A percentile compares a stretch with the other conserved stretches of the same genome.
These are phyloP conservation scores for Drosophila ananassae DNA, from an alignment of 1,140 invertebrate species.

Conservation along the genomic window DNA sequence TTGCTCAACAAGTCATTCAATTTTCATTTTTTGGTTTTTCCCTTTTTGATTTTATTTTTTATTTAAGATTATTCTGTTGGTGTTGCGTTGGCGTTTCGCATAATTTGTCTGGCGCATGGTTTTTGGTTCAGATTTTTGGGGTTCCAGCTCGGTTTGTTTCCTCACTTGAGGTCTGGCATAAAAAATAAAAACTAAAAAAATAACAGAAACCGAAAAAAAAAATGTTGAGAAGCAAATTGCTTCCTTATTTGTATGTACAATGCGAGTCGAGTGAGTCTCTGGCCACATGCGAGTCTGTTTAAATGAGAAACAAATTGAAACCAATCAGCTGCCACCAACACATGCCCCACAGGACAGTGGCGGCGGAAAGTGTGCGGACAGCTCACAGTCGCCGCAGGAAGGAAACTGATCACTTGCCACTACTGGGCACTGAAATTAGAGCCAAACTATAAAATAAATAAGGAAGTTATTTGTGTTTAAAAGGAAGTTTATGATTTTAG, in stretches of 20 bases:
- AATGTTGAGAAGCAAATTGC: slow-evolving; percentile 59
- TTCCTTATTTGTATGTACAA: slow-evolving; percentile 65
- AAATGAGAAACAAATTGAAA: slow-evolving; percentile 33
- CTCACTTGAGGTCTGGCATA: background rate
- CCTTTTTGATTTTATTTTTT: slow-evolving; percentile 5
- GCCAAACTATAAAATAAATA: background rate
- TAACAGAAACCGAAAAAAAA: background rate
- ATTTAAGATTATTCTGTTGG: slow-evolving; percentile 20
- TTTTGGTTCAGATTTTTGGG: slow-evolving; percentile 27
- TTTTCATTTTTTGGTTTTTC: slow-evolving; percentile 18
- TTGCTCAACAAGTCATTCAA: slow-evolving; percentile 2
- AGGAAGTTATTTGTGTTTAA: background rate
- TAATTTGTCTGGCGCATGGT: slow-evolving; percentile 54
- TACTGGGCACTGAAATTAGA: background rate
- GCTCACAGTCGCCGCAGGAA: slow-evolving; percentile 8
- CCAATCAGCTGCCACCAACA: slow-evolving; percentile 18
- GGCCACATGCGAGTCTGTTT: slow-evolving; percentile 28
- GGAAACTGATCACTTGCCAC: slow-evolving; percentile 1
- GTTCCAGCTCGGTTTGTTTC: background rate
- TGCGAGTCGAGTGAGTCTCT: slow-evolving; percentile 15
- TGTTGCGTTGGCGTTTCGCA: slow-evolving; percentile 46
- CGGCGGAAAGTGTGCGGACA: slow-evolving; percentile 8
- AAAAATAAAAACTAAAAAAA: background rate
- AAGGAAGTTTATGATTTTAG: no score
- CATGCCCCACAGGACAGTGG: slow-evolving; percentile 25